Conservation (phyloP, 1,140 invertebrate genomes). For the Neelides sp. region DNA sequence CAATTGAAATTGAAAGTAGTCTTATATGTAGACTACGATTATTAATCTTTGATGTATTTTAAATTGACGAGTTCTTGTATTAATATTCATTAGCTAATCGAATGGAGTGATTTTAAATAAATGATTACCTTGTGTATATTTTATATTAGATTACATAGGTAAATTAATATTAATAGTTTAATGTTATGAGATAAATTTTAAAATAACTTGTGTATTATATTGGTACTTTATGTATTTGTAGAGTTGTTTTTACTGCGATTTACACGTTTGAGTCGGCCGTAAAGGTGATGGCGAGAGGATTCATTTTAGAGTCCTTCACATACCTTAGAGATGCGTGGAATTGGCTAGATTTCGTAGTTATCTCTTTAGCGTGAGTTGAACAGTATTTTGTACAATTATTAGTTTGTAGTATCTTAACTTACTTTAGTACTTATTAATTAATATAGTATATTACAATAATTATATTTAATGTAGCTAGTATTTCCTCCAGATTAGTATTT, state of each 20-base stretch:
- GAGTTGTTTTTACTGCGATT: constrained; percentile 98
- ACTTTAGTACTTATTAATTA: neutral
- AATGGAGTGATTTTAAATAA: neutral
- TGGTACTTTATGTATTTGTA: constrained; percentile 35
- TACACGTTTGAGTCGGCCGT: constrained; percentile 98
- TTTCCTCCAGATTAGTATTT: too few relatives aligned
- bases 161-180: neutral
- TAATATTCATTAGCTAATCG: too few relatives aligned
- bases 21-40: too few relatives aligned
- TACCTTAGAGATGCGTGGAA: constrained; percentile 99
- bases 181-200: constrained; percentile 8
- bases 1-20: too few relatives aligned
- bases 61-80: too few relatives aligned
- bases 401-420: neutral
- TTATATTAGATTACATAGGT: too few relatives aligned
- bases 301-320: constrained; percentile 96
- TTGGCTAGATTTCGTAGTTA: constrained; percentile 99
- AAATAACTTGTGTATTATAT: constrained; percentile 1
- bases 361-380: constrained; percentile 95
- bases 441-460: too few relatives aligned
- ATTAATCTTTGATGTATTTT: too few relatives aligned
- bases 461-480: too few relatives aligned
- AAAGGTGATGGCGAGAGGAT: constrained; percentile 97
- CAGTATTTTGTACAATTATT: neutral
- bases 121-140: neutral